Conservation (phyloP, 2,888 invertebrate species). For the Ophioninae sp. region DNA sequence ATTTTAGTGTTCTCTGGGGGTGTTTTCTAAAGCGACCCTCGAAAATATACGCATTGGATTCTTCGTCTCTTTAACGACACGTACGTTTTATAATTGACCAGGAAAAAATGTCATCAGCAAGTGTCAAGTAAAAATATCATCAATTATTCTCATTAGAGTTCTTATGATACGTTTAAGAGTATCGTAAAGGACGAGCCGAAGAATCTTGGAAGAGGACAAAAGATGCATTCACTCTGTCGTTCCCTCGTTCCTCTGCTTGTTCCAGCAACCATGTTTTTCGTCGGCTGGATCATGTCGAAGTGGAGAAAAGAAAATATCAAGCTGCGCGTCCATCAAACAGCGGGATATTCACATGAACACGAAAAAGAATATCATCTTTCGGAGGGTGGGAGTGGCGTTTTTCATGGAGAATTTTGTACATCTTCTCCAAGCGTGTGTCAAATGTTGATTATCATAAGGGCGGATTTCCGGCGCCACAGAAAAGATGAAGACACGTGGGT, state of each 20-base stretch:
- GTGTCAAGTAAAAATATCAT: conserved; percentile 12
- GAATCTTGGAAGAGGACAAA: neutral
- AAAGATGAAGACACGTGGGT: conserved; percentile 12
- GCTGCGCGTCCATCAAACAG: conserved; percentile 54
- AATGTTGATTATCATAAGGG: conserved; percentile 9
- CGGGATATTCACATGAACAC: conserved; percentile 40
- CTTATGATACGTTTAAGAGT: conserved; percentile 16
- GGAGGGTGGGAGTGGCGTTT: conserved; percentile 8
- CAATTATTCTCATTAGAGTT: conserved; percentile 50
- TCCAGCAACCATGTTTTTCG: conserved; percentile 19
- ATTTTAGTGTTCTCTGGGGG: conserved; percentile 7
- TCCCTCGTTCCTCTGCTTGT: neutral
- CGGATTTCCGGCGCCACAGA: conserved; percentile 1
- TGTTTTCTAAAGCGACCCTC: neutral
- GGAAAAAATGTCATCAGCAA: neutral
- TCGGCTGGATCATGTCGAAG: neutral
- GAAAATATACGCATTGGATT: conserved; percentile 1
- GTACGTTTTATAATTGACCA: conserved; percentile 5
- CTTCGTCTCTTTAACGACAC: neutral
- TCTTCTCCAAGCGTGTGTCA: conserved; percentile 2
- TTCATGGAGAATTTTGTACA: conserved; percentile 20
- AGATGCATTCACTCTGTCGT: neutral
- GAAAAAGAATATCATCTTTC: conserved; percentile 56
- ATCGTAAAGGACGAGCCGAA: conserved; percentile 42
- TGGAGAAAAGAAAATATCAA: conserved; percentile 36